Evolutionary conservation across 1,140 invertebrate species (phyloP).

Genomic region (Aphis craccivora): DNA sequence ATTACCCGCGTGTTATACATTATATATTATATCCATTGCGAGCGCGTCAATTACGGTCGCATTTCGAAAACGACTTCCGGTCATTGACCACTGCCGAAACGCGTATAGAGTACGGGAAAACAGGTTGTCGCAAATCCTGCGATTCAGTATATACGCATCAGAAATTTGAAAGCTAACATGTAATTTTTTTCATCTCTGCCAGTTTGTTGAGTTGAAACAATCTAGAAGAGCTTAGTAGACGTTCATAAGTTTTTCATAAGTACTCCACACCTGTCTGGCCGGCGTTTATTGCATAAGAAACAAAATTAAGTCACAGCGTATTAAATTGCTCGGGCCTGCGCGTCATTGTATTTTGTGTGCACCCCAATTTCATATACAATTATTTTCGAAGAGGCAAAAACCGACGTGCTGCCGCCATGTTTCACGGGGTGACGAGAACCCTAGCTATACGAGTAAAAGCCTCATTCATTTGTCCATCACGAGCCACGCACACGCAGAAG

Average conservation of each 20-base stretch:
- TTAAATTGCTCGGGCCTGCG: not conserved
- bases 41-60: conserved; percentile 39
- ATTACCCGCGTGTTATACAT: conserved; percentile 10
- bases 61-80: conserved; percentile 54
- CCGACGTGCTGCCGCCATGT: not conserved
- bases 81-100: conserved; percentile 47
- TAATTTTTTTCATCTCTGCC: not conserved
- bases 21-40: conserved; percentile 15
- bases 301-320: not conserved
- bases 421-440: not conserved
- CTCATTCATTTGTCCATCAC: conserved; percentile 55
- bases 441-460: not conserved
- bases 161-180: not conserved
- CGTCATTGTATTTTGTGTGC: not conserved
- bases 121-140: not conserved
- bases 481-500: conserved; percentile 30
- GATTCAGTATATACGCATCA: not conserved
- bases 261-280: not conserved
- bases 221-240: not conserved
- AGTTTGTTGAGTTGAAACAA: not conserved
- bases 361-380: conserved; percentile 11
- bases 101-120: not conserved
- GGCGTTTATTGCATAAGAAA: not conserved
- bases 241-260: not conserved
- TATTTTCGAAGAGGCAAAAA: not conserved